Percentiles rank a stretch among this genome's conserved stretches.
These are phyloP conservation scores for Sylvia borin DNA, from an alignment of 2,797 vertebrate species.

Conservation along the genomic window DNA sequence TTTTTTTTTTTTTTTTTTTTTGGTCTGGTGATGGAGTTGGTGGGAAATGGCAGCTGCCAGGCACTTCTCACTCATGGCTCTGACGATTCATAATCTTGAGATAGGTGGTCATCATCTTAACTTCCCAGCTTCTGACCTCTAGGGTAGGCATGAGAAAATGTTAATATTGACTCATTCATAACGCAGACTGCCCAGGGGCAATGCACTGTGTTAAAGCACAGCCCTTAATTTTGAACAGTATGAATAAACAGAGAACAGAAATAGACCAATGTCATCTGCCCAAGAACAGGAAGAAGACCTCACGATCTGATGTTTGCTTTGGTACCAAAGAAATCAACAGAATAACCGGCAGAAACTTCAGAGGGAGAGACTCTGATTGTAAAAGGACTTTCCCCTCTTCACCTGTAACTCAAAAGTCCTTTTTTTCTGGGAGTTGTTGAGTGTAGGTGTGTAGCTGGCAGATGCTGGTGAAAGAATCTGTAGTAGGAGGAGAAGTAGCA, in stretches of 20 bases:
- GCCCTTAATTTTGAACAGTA: background rate
- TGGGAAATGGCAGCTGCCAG: background rate
- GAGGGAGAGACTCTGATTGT: background rate
- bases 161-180: background rate
- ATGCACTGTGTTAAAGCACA: background rate
- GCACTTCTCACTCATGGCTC: background rate
- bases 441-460: background rate
- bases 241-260: background rate
- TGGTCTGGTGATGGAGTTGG: background rate
- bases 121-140: background rate
- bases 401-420: background rate
- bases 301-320: background rate
- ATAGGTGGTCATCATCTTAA: background rate
- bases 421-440: background rate
- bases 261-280: background rate
- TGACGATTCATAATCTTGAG: background rate
- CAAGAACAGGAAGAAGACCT: background rate
- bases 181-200: background rate
- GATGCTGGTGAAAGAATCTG: background rate
- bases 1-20: background rate
- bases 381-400: background rate
- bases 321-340: background rate
- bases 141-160: background rate
- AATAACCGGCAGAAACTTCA: background rate
- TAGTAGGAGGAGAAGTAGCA: background rate